Evolutionary conservation across 2,113 vertebrate species (phyloP).

Genomic region (Rhombomys opimus): DNA sequence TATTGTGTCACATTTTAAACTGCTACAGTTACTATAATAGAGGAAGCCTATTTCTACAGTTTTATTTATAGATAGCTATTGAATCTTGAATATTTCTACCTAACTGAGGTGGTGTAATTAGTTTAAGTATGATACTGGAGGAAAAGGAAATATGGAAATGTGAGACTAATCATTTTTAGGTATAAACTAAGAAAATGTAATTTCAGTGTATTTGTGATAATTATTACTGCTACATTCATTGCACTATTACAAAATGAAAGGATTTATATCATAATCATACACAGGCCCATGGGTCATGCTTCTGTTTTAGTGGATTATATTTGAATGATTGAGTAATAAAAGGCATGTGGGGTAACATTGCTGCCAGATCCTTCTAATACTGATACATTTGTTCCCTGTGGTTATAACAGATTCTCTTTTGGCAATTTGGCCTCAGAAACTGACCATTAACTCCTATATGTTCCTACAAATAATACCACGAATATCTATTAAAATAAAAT

Average conservation of each 20-base stretch:
- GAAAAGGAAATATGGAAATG: neutral
- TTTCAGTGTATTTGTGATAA: neutral
- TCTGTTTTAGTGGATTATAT: neutral
- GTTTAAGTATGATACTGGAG: neutral
- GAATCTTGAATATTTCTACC: neutral
- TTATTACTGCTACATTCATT: neutral
- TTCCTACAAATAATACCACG: neutral
- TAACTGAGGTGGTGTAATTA: neutral
- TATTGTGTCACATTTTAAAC: neutral
- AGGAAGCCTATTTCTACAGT: neutral
- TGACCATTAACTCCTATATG: neutral
- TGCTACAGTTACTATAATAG: neutral
- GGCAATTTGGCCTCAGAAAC: neutral
- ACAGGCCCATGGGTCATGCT: neutral
- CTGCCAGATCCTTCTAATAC: neutral
- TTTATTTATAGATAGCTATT: neutral
- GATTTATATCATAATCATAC: conserved; percentile 8
- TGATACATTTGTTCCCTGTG: neutral
- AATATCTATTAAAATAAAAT: neutral
- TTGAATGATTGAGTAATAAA: neutral
- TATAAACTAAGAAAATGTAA: neutral
- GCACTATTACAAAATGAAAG: neutral
- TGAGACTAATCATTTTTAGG: neutral
- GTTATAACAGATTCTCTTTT: neutral
- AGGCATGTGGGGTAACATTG: neutral